Evolutionary conservation across 2,113 vertebrate genomes (phyloP), one percentile per base, ranked within the genome.

Genomic region (Sebastes schlegelii): DNA sequence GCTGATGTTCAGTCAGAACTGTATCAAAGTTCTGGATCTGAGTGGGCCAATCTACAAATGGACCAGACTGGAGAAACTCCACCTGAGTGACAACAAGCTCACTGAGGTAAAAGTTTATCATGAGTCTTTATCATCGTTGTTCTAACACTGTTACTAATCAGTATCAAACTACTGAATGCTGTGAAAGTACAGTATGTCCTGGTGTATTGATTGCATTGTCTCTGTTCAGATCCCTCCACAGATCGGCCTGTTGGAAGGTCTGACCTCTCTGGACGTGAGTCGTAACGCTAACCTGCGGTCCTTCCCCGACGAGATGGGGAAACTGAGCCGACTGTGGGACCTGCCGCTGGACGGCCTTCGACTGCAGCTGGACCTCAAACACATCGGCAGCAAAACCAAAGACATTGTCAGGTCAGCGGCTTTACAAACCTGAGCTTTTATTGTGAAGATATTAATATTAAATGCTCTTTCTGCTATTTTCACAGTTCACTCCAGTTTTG

Each of bases 271-370:
- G 87, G 98, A 99, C 82, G 94, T 99, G 83, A 99, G 97, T 88
- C 92, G 95, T 57, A 99, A 99, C 89, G n/a, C 87, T 0, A 95
- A 93, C 45, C 86, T 99, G 88, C 96, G 92, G 16, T 96, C 95
- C 62, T 98, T 99, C 90, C 98, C 98, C 0, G 97, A 99, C 84
- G 98, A 99, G 94, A 98, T 99, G 97, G 98, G 98, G 40, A 97
- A 95, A 78, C 94, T 99, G 46, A 92, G 94, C 80, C 93, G 97
- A 87, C 94, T 99, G 73, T 99, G 98, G 98, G 98, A 99, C 91
- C 96, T 99, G 86, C 98, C 97, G 42, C 93, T 99, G 90, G 98
- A 99, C 65, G 98, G 97, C 19, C 94, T 99, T 1, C 93, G 86
- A 60, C 97, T 99, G 77, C 97, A 98, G 87, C 95, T 99, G 81